phyloP scores from a whole-genome alignment of 1,140 invertebrate genomes.

The Zaprionus davidi region DNA sequence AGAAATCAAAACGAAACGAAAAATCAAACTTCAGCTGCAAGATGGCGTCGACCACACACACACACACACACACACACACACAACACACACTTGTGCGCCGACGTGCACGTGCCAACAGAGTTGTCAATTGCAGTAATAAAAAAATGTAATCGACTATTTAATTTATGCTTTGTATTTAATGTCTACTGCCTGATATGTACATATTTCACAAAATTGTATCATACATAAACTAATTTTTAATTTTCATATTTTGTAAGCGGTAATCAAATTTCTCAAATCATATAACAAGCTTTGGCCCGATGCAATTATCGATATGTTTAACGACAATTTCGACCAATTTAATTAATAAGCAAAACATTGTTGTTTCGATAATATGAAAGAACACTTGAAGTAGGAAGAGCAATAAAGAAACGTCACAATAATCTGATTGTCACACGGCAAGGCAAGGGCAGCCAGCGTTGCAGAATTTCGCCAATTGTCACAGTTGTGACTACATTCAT shows the following conservation, averaged over 20 bases:
- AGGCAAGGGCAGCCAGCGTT: neutral
- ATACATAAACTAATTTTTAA: neutral
- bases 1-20: neutral
- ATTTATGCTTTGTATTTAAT: neutral
- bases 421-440: neutral
- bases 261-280: neutral
- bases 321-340: too few relatives aligned
- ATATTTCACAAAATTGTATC: neutral
- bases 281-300: neutral
- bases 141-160: too few relatives aligned
- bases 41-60: conserved; percentile 3
- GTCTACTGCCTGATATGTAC: neutral
- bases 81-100: neutral
- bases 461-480: neutral
- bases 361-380: neutral
- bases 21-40: conserved; percentile 28
- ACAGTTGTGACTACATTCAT: too few relatives aligned
- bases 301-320: neutral
- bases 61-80: neutral
- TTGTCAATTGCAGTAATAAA: neutral
- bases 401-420: neutral
- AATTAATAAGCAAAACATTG: neutral
- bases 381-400: neutral
- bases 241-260: neutral
- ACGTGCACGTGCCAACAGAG: neutral